A percentile compares a stretch with the other conserved stretches of the same genome.
Conservation (phyloP, 2,113 vertebrate species). For the Holacanthus passer region DNA sequence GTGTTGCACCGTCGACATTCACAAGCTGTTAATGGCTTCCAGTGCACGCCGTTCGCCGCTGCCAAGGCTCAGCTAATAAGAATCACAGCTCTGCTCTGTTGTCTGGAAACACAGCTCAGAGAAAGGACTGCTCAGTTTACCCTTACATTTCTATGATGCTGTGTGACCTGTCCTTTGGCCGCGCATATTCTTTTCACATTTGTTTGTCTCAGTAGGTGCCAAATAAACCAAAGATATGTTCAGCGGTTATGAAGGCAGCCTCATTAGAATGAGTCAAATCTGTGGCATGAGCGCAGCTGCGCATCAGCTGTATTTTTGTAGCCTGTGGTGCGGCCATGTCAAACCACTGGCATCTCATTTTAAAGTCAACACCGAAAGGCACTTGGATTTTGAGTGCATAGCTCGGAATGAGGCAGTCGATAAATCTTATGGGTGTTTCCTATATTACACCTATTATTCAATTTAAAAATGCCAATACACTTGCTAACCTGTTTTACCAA, state of each 20-base stretch:
- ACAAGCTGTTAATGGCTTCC: constrained; percentile 81
- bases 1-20: constrained; percentile 69
- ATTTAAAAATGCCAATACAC: not conserved
- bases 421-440: constrained; percentile 9
- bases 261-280: constrained; percentile 60
- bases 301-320: constrained; percentile 60
- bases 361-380: constrained; percentile 16
- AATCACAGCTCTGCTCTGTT: constrained; percentile 28
- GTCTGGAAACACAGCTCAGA: constrained; percentile 33
- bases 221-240: constrained; percentile 54
- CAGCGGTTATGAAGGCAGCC: constrained; percentile 42
- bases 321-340: constrained; percentile 58
- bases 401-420: not conserved
- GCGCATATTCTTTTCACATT: constrained; percentile 39
- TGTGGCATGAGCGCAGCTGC: constrained; percentile 51
- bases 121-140: not conserved
- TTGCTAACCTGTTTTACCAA: not conserved
- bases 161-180: not conserved
- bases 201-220: constrained; percentile 49
- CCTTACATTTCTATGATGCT: not conserved
- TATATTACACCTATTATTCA: constrained; percentile 14
- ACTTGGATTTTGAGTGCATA: constrained; percentile 5
- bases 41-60: constrained; percentile 49
- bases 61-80: constrained; percentile 59
- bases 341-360: constrained; percentile 61